Evolutionary conservation across 2,797 vertebrate genomes (phyloP), one percentile per base, ranked within the genome.

Genomic region (Scomberomorus guttatus): DNA sequence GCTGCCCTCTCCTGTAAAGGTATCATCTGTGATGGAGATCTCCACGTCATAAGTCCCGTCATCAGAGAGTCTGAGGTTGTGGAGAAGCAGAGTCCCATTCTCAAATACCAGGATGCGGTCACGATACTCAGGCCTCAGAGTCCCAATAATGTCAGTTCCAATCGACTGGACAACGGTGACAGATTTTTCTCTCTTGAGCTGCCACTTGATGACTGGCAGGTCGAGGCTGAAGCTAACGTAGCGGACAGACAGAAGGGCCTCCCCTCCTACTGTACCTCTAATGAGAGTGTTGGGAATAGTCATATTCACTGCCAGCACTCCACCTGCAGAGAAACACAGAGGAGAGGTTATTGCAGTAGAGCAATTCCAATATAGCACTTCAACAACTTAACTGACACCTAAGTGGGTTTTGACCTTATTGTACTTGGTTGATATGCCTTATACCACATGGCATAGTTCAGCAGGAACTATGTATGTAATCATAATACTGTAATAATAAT

Each of bases 1-100:
- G 91, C 94, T 97, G 86, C 97, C 96, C 88, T 98, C 98, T 17
- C 98, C 98, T 0, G 98, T 95, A 81, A 99, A 99, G 0, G 94
- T 97, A 73, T 99, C 98, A 0, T 98, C 98, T 0, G 98, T 99
- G 93, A 99, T 99, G 90, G 98, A 98, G 89, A 99, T 97, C 94
- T 99, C 97, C 46, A 99, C 98, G 12, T 98, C 97, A 0, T 99
- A 99, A 0, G 87, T 95, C 0, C 98, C 98, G 27, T 99, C 97
- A 0, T 99, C 98, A 0, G 96, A 90, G 65, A 97, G 59, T 71
- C 96, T 93, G 81, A 99, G 88, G 85, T 98, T 97, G 72, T 97
- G 97, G 70, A 99, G 96, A 68, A 99, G 95, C 83, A 99, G 90
- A 0, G 98, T 98, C 62, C 98, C 98, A 0, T 99, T 99, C 86